Conservation (phyloP, 2,797 vertebrate genomes). For the Molothrus ater region DNA sequence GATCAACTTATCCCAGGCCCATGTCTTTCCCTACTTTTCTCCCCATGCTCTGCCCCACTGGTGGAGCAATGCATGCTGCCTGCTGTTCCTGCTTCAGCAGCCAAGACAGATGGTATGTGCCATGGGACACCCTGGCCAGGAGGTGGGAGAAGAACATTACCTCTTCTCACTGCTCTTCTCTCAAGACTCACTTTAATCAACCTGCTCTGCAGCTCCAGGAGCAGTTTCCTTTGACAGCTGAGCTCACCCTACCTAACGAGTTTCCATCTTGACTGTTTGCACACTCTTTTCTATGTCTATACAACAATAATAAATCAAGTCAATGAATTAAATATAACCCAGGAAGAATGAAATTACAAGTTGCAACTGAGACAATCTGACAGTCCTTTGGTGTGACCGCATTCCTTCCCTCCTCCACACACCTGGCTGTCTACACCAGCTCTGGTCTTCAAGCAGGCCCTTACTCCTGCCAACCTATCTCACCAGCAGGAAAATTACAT, state of each 20-base stretch:
- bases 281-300: neutral
- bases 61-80: neutral
- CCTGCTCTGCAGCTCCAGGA: neutral
- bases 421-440: neutral
- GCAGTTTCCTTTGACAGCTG: neutral
- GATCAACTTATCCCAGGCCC: neutral
- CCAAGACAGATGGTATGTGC: neutral
- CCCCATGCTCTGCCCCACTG: neutral
- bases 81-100: neutral
- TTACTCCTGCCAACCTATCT: neutral
- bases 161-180: neutral
- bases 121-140: neutral
- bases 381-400: neutral
- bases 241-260: neutral
- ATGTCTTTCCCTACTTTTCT: neutral
- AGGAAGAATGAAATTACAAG: neutral
- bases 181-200: neutral
- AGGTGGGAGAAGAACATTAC: neutral
- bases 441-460: neutral
- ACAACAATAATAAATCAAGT: neutral
- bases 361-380: neutral
- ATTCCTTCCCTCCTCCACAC: neutral
- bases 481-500: neutral
- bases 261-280: neutral
- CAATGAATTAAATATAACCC: neutral